Evolutionary conservation across 23 tunicate species (phyloP).

Genomic region (Trididemnum clinides): DNA sequence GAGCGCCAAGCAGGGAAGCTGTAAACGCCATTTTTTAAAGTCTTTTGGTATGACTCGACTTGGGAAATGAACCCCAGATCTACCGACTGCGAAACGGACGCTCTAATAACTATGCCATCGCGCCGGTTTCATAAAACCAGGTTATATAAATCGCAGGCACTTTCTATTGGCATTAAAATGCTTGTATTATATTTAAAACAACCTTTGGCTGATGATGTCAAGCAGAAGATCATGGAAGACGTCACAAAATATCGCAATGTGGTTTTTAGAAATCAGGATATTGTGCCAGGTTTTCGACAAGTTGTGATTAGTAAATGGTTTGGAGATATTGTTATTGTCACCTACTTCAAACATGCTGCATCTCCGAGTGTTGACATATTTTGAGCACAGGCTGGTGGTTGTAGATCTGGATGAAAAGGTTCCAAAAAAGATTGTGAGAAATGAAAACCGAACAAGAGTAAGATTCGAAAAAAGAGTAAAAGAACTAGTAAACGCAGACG

Average conservation of each 20-base stretch:
- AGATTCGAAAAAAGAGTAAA: no score
- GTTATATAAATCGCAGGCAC: neutral
- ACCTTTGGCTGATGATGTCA: neutral
- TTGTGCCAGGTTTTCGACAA: conserved; percentile 19
- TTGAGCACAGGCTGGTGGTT: no score
- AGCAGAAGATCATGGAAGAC: conserved; percentile 32
- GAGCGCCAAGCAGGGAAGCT: no score
- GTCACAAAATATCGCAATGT: conserved; percentile 52
- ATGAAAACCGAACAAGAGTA: no score
- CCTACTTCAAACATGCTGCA: conserved; percentile 36
- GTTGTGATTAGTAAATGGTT: conserved; percentile 58
- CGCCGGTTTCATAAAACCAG: neutral
- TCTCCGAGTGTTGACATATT: conserved; percentile 52
- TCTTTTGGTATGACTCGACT: no score
- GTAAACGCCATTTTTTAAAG: no score
- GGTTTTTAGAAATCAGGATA: conserved; percentile 57
- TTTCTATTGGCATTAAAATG: conserved; percentile 53
- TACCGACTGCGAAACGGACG: no score
- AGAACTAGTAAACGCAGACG: no score
- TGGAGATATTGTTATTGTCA: conserved; percentile 46
- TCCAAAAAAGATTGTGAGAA: no score
- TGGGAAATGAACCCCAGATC: no score
- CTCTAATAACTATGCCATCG: no score
- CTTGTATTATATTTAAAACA: conserved; percentile 35
- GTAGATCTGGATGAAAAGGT: no score